phyloP scores from a whole-genome alignment of 2,113 vertebrate genomes.

The Psammodynastes pulverulentus region DNA sequence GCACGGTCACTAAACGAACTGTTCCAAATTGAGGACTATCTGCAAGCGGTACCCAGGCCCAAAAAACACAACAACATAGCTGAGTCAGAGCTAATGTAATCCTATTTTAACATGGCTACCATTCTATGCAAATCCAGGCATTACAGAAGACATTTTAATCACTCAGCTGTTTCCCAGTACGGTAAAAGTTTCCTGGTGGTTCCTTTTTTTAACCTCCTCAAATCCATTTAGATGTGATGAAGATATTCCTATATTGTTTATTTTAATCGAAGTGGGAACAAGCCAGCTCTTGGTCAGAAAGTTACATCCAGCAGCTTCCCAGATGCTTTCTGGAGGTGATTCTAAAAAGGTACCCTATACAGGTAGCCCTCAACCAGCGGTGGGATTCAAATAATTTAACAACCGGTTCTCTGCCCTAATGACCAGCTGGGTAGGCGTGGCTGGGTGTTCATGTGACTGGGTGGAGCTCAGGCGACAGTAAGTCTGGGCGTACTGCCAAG shows the following conservation, averaged over 20 bases:
- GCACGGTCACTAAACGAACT: too few relatives aligned
- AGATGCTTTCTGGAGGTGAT: background rate
- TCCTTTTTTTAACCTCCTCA: background rate
- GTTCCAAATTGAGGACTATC: too few relatives aligned
- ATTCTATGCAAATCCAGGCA: background rate
- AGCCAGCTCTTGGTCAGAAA: background rate
- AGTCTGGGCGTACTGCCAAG: too few relatives aligned
- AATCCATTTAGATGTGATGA: background rate
- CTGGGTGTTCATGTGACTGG: too few relatives aligned
- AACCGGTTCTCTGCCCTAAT: too few relatives aligned
- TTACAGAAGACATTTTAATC: background rate
- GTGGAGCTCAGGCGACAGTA: too few relatives aligned
- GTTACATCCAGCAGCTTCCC: background rate
- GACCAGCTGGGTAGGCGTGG: too few relatives aligned
- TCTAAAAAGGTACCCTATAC: background rate
- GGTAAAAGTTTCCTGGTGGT: background rate
- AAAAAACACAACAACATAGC: background rate
- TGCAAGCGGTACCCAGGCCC: background rate
- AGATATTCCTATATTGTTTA: background rate
- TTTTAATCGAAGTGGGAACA: background rate
- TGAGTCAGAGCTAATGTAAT: background rate
- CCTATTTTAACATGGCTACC: background rate
- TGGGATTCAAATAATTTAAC: too few relatives aligned
- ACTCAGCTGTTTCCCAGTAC: background rate
- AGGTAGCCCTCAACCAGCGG: too few relatives aligned